These are phyloP conservation scores for Notodonta ziczac DNA, from an alignment of 2,888 invertebrate species.

Conservation along the genomic window DNA sequence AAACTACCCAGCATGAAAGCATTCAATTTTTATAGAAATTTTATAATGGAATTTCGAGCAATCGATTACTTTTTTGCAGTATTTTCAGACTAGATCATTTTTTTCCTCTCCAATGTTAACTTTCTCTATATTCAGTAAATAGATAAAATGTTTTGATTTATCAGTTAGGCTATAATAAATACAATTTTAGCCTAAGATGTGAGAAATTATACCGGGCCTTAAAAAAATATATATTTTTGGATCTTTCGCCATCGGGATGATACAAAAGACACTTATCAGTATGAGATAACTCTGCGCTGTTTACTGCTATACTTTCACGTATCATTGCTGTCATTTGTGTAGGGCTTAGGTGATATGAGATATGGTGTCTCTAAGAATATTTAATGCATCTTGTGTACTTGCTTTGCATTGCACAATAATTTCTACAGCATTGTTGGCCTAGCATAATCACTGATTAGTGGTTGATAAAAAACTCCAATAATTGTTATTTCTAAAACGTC, in stretches of 20 bases:
- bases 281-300: slow-evolving; percentile 6
- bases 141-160: not conserved
- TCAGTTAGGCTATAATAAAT: not conserved
- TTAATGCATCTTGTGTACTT: not conserved
- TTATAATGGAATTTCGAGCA: no score
- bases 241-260: not conserved
- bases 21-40: no score
- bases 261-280: not conserved
- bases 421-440: no score
- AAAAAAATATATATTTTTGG: not conserved
- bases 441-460: no score
- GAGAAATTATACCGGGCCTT: not conserved
- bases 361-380: not conserved
- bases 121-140: not conserved
- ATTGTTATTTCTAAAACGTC: not conserved
- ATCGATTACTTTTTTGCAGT: not conserved
- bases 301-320: slow-evolving; percentile 7
- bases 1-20: no score
- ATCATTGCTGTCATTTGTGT: slow-evolving; percentile 6
- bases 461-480: no score
- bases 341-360: not conserved
- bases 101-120: not conserved
- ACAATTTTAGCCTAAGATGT: not conserved
- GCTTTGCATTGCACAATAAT: not conserved
- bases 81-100: not conserved